These are phyloP conservation scores for Clarias platycephalus DNA, from an alignment of 2,797 vertebrate species.

Conservation along the genomic window DNA sequence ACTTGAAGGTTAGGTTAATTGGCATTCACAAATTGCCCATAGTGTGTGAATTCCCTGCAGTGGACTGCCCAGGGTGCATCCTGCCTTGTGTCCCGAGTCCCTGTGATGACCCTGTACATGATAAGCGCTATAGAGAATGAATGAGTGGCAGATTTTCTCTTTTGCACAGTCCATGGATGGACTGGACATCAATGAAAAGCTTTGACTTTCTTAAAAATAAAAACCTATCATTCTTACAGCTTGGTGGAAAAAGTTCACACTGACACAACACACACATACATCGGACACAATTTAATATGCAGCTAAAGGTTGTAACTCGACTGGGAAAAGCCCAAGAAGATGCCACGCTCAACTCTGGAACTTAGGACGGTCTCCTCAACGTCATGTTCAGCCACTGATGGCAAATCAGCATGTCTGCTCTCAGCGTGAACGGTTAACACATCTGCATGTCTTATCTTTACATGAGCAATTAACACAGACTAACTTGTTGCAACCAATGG, in stretches of 20 bases:
- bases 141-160: neutral
- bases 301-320: neutral
- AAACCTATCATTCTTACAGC: neutral
- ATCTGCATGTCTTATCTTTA: neutral
- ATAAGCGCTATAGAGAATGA: no score
- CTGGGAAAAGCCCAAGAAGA: neutral
- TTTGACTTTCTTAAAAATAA: neutral
- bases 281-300: neutral
- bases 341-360: neutral
- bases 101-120: no score
- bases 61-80: no score
- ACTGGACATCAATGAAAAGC: neutral
- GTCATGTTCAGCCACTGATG: neutral
- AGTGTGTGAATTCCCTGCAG: no score
- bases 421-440: neutral
- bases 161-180: neutral
- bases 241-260: neutral
- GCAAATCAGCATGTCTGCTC: neutral
- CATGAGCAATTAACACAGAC: neutral
- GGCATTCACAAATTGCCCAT: no score
- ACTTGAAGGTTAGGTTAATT: no score
- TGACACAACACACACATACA: neutral
- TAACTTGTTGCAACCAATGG: neutral
- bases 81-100: no score
- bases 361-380: neutral